phyloP scores from a whole-genome alignment of 35 echinoderm and acorn worm species.

The Ophiothrix spiculata region DNA sequence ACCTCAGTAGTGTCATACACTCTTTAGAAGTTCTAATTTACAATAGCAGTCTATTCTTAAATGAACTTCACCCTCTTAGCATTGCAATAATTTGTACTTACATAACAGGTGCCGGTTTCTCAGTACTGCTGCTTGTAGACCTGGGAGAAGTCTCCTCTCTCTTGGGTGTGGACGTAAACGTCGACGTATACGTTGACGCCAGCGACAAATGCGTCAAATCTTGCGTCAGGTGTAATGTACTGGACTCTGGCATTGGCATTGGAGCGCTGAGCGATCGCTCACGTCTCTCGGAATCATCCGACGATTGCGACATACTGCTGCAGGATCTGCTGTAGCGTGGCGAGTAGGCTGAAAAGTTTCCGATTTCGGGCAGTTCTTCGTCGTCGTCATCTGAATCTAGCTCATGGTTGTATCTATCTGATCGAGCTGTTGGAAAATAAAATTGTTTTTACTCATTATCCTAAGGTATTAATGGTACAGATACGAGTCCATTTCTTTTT shows the following conservation, averaged over 20 bases:
- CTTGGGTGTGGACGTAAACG: background rate
- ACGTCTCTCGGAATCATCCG: slow-evolving; percentile 82
- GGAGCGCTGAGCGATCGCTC: slow-evolving; percentile 84
- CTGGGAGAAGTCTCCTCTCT: background rate
- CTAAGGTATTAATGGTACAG: no score
- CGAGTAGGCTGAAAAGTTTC: slow-evolving; percentile 87
- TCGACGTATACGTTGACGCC: background rate
- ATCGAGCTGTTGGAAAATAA: slow-evolving; percentile 57
- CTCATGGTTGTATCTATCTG: slow-evolving; percentile 96
- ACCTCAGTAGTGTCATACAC: no score
- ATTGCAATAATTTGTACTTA: no score
- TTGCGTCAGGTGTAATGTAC: background rate
- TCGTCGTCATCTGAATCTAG: slow-evolving; percentile 85
- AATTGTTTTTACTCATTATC: background rate
- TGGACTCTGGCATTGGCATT: slow-evolving; percentile 50
- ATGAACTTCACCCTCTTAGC: no score
- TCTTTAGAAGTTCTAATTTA: no score
- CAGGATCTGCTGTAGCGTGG: slow-evolving; percentile 92
- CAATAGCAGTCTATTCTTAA: no score
- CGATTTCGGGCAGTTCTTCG: slow-evolving; percentile 77
- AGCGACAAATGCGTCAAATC: slow-evolving; percentile 26
- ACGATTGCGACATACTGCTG: slow-evolving; percentile 92
- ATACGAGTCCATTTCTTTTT: no score
- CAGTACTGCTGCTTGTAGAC: background rate
- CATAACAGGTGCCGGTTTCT: background rate